phyloP scores from a whole-genome alignment of 2,113 vertebrate genomes.

The Romanogobio albipinnatus region DNA sequence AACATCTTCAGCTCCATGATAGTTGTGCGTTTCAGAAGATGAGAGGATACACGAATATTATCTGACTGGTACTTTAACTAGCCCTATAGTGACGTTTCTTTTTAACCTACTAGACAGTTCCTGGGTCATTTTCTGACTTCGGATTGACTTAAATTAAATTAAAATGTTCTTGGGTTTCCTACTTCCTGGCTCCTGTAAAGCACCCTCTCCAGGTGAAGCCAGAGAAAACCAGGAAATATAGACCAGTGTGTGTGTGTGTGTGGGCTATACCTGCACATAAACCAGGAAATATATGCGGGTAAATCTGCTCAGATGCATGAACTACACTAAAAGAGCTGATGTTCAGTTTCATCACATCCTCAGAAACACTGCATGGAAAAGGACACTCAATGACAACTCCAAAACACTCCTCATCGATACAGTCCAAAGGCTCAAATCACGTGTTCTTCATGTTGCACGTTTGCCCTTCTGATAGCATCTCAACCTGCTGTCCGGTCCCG shows the following conservation, averaged over 20 bases:
- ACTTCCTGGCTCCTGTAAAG: constrained; percentile 12
- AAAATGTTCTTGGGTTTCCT: neutral
- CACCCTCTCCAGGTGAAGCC: neutral
- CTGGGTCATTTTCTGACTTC: neutral
- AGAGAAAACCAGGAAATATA: constrained; percentile 13
- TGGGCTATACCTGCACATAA: neutral
- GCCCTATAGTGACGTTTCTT: neutral
- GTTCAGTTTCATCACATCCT: neutral
- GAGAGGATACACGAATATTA: neutral
- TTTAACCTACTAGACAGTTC: neutral
- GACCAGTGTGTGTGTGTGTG: neutral
- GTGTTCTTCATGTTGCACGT: neutral
- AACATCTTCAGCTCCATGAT: constrained; percentile 50
- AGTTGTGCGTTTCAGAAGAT: neutral
- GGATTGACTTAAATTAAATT: neutral
- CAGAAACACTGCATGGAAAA: neutral
- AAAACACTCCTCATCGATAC: neutral
- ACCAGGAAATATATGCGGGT: neutral
- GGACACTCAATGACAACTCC: constrained; percentile 34
- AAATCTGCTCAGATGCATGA: neutral
- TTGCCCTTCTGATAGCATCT: neutral
- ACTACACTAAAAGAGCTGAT: neutral
- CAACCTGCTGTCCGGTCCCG: neutral
- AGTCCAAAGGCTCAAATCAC: neutral
- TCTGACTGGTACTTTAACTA: neutral